Evolutionary conservation across 2,888 invertebrate species (phyloP).

Genomic region (Lissocephala sabroskyi): DNA sequence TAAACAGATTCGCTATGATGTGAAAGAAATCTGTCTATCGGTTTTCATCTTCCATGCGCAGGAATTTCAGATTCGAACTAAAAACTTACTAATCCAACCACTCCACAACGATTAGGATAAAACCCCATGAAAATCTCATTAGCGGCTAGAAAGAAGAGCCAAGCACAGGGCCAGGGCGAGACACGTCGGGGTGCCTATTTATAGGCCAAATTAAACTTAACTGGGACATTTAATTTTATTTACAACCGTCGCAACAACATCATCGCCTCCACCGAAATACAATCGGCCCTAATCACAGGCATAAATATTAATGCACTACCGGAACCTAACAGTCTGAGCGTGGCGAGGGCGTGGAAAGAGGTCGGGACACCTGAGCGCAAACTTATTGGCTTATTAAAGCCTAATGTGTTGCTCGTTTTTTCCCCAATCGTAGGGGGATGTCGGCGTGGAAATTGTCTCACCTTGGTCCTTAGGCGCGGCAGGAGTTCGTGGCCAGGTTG

Average conservation of each 20-base stretch:
- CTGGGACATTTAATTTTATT: conserved; percentile 58
- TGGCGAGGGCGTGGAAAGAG: conserved; percentile 12
- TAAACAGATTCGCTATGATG: too few species aligned
- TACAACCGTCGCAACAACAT: conserved; percentile 49
- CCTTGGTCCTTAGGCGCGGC: conserved; percentile 16
- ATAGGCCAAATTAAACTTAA: conserved; percentile 34
- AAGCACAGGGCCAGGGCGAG: too few species aligned
- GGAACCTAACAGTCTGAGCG: conserved; percentile 1
- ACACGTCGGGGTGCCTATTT: too few species aligned
- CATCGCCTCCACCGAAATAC: conserved; percentile 15
- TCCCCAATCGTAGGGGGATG: conserved; percentile 5
- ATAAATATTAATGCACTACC: conserved; percentile 59
- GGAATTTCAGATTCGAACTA: too few species aligned
- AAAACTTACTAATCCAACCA: too few species aligned
- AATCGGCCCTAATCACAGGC: conserved; percentile 36
- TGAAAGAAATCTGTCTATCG: too few species aligned
- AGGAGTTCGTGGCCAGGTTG: conserved; percentile 22
- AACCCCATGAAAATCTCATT: too few species aligned
- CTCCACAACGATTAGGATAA: too few species aligned
- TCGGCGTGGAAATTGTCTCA: conserved; percentile 21
- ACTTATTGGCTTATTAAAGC: conserved; percentile 66
- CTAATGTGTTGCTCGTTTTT: conserved; percentile 43
- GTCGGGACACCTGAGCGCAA: conserved; percentile 42
- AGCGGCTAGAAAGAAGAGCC: too few species aligned
- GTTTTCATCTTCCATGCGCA: too few species aligned